Conservation (phyloP, 2,888 invertebrate species). For the Salpingus planirostris region DNA sequence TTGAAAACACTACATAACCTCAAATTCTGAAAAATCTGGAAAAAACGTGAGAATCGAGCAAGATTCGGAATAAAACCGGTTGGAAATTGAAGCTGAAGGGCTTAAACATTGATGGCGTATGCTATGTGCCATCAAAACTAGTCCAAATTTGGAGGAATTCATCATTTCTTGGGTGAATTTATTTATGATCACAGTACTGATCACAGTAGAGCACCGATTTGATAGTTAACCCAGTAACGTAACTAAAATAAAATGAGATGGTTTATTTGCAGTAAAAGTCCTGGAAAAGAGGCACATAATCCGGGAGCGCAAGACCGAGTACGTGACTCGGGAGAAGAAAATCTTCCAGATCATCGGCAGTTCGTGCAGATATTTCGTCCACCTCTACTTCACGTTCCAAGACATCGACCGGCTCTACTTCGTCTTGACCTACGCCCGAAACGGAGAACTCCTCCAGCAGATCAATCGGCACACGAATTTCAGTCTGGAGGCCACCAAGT, state of each 20-base stretch:
- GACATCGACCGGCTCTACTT: conserved; percentile 88
- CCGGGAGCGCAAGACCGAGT: conserved; percentile 85
- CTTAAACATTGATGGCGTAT: too few relatives aligned
- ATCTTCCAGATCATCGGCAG: conserved; percentile 78
- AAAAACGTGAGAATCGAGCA: too few relatives aligned
- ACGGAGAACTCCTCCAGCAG: conserved; percentile 88
- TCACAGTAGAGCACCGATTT: too few relatives aligned
- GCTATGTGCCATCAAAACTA: too few relatives aligned
- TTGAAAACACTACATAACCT: too few relatives aligned
- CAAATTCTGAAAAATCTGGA: too few relatives aligned
- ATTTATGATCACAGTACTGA: too few relatives aligned
- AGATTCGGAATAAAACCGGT: too few relatives aligned
- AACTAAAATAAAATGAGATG: conserved; percentile 9
- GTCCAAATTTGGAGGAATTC: too few relatives aligned
- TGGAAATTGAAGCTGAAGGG: too few relatives aligned
- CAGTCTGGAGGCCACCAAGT: conserved; percentile 76
- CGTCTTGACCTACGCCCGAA: conserved; percentile 88
- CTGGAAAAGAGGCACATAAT: conserved; percentile 91
- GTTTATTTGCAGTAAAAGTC: conserved; percentile 78
- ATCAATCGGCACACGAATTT: conserved; percentile 87
- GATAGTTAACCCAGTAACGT: too few relatives aligned
- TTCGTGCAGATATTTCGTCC: conserved; percentile 70
- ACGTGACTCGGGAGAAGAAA: conserved; percentile 90
- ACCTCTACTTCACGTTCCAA: conserved; percentile 94
- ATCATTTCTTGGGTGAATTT: too few relatives aligned